phyloP scores from a whole-genome alignment of 1,140 invertebrate species.

The Atta colombica region DNA sequence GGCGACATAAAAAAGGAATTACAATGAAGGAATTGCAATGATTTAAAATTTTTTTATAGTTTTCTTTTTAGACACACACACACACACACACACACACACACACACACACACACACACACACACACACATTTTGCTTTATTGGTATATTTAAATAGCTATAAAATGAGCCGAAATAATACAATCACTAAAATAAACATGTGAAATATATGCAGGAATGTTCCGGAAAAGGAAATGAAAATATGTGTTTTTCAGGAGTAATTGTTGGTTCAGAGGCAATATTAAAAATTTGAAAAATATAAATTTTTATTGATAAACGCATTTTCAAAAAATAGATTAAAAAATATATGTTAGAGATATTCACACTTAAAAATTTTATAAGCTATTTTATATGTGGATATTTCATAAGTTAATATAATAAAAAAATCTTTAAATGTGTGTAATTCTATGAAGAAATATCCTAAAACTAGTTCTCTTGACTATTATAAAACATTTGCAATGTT shows the following conservation, averaged over 20 bases:
- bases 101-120: neutral
- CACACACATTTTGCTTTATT: conserved; percentile 17
- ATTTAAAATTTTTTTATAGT: neutral
- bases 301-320: neutral
- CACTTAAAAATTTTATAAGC: neutral
- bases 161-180: neutral
- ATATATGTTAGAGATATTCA: conserved; percentile 2
- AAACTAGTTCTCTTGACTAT: neutral
- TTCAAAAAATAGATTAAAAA: neutral
- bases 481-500: too few relatives aligned
- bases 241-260: neutral
- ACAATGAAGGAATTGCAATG: neutral
- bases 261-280: too few relatives aligned
- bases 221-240: neutral
- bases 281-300: conserved; percentile 13
- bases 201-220: neutral
- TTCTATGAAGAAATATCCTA: neutral
- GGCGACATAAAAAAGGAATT: conserved; percentile 30
- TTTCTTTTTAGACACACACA: neutral
- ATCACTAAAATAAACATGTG: conserved; percentile 15
- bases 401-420: neutral
- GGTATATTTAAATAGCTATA: neutral
- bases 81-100: neutral
- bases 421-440: neutral
- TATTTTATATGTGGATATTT: neutral